Evolutionary conservation across 2,888 invertebrate genomes (phyloP).

Genomic region (Orchesella flavescens): DNA sequence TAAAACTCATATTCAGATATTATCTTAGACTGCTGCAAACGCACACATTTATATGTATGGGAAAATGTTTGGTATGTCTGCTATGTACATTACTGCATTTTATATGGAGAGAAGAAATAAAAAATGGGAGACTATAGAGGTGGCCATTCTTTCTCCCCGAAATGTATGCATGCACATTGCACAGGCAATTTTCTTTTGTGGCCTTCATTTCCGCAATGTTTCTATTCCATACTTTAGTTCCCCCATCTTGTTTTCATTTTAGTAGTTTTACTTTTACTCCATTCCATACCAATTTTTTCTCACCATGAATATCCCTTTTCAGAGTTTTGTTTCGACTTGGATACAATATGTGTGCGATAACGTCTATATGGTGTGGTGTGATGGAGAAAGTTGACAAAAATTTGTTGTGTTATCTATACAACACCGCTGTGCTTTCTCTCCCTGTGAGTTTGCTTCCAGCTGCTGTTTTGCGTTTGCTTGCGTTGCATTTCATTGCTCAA

Average conservation of each 20-base stretch:
- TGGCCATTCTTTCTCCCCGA: background rate
- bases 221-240: constrained; percentile 2
- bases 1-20: constrained; percentile 47
- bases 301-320: background rate
- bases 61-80: background rate
- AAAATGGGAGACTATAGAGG: background rate
- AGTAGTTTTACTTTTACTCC: background rate
- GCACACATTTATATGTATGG: background rate
- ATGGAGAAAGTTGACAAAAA: constrained; percentile 11
- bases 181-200: constrained; percentile 41
- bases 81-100: background rate
- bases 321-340: background rate
- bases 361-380: background rate
- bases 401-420: background rate
- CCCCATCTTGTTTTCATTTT: constrained; percentile 19
- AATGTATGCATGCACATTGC: constrained; percentile 10
- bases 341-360: background rate
- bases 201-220: constrained; percentile 49
- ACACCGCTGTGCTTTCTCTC: constrained; percentile 3
- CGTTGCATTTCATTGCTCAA: background rate
- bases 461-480: constrained; percentile 23
- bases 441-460: constrained; percentile 5
- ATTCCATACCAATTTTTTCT: background rate
- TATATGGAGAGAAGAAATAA: background rate
- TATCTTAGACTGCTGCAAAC: constrained; percentile 21